phyloP scores from a whole-genome alignment of 1,140 invertebrate species.

The Ceratoteleas bidentatus region DNA sequence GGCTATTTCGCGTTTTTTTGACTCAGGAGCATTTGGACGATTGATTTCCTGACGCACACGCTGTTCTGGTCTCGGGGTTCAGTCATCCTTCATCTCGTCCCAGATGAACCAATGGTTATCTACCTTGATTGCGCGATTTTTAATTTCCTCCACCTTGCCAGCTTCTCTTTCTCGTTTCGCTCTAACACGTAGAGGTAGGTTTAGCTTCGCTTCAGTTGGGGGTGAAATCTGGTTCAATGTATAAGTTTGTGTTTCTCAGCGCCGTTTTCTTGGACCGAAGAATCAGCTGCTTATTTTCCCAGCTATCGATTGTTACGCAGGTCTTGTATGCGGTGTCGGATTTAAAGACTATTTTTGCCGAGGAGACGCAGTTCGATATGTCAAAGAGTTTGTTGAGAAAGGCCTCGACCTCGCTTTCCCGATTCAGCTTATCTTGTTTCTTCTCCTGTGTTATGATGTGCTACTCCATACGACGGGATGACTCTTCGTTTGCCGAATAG shows the following conservation, averaged over 20 bases:
- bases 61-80: not conserved
- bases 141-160: not conserved
- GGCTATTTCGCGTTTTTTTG: not conserved
- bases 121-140: slow-evolving; percentile 5
- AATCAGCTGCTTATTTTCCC: not conserved
- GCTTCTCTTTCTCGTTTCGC: not conserved
- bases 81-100: not conserved
- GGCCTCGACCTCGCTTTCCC: not conserved
- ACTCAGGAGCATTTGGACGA: not conserved
- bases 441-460: no score
- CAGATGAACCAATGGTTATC: slow-evolving; percentile 5
- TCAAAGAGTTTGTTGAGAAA: not conserved
- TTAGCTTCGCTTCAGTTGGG: not conserved
- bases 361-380: not conserved
- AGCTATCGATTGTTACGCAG: slow-evolving; percentile 2
- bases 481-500: no score
- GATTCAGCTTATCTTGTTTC: not conserved
- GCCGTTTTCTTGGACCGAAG: not conserved
- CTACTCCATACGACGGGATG: no score
- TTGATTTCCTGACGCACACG: not conserved
- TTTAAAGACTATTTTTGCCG: not conserved
- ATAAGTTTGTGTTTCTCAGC: not conserved
- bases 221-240: not conserved
- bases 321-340: no score
- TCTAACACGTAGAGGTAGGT: not conserved